Evolutionary conservation across 37 sponge, comb jelly and placozoan genomes (phyloP), one percentile per base, ranked within the genome.

Genomic region (Oscarella lobularis): DNA sequence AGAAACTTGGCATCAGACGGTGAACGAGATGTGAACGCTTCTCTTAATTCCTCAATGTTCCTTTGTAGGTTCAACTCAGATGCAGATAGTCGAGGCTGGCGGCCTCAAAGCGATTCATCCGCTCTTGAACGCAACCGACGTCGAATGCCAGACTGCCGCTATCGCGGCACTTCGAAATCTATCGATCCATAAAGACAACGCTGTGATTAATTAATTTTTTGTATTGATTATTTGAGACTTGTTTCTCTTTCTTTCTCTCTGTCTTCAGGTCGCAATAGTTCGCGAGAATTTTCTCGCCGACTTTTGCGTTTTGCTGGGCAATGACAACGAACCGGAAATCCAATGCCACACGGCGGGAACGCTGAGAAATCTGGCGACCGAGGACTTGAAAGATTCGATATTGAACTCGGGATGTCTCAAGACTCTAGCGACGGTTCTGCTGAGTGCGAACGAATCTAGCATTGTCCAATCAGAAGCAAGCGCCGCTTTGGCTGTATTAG

Each of bases 271-370:
- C 2, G 36, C 67, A 3, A 89, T 89, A 31, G 76, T 89, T 5
- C 38, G 41, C 6, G 79, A 68, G 81, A 86, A 83, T 9, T 76
- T 60, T 29, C 81, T 89, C 37, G 66, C 67, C 33, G 81, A 85
- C 33, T 38, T 89, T 30, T 39, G 39, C 55, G 77, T 37, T 6
- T 41, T 89, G 77, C 41, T 89, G 41, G 32, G 41, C 2, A 39
- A 41, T 4, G 35, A 74, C n/a, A 77, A 77, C 38, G 36, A 37
- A 27, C 78, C 83, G 3, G 86, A 89, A 35, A 66, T 85, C 0
- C 86, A 86, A 79, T 90, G 82, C 76, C 91, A 90, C 39, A 82
- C 84, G 37, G 91, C 91, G 41, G 91, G 91, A 0, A 87, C 85
- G 0, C 2, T 90, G 27, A 55, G 91, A 32, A 90, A 90, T 39